Evolutionary conservation across 2,797 vertebrate species (phyloP).

Genomic region (Ptychobarbus kaznakovi): DNA sequence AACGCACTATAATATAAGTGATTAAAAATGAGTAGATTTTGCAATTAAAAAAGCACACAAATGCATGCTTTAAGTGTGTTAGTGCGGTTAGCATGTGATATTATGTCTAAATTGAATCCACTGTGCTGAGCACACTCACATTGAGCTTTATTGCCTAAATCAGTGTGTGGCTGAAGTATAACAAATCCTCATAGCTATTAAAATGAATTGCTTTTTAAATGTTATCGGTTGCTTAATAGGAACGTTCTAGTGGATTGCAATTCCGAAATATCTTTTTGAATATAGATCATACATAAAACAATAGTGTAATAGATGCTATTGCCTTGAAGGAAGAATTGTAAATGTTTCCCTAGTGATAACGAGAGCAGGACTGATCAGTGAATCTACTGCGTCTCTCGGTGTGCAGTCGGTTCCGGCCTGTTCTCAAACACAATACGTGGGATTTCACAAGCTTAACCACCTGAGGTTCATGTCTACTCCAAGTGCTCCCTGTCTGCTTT

Average conservation of each 20-base stretch:
- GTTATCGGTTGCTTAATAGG: neutral
- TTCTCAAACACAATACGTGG: slow-evolving; percentile 35
- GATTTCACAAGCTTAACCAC: slow-evolving; percentile 52
- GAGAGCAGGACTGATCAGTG: neutral
- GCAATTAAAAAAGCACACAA: neutral
- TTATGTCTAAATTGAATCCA: neutral
- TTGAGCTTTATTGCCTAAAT: neutral
- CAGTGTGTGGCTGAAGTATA: neutral
- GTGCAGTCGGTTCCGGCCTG: neutral
- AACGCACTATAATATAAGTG: neutral
- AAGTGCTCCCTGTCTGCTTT: slow-evolving; percentile 45
- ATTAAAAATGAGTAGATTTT: neutral
- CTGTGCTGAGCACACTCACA: neutral
- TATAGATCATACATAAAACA: neutral
- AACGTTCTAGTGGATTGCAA: neutral
- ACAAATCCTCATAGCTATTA: neutral
- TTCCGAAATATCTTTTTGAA: neutral
- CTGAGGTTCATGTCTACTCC: slow-evolving; percentile 44
- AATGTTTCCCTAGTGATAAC: neutral
- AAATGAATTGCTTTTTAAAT: neutral
- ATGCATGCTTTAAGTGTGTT: neutral
- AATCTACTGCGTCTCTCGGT: slow-evolving; percentile 5
- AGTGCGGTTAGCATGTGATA: neutral
- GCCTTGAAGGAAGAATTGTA: neutral
- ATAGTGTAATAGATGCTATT: neutral